These are phyloP conservation scores for Pseudococcus viburni DNA, from an alignment of 2,888 invertebrate genomes.

Conservation along the genomic window DNA sequence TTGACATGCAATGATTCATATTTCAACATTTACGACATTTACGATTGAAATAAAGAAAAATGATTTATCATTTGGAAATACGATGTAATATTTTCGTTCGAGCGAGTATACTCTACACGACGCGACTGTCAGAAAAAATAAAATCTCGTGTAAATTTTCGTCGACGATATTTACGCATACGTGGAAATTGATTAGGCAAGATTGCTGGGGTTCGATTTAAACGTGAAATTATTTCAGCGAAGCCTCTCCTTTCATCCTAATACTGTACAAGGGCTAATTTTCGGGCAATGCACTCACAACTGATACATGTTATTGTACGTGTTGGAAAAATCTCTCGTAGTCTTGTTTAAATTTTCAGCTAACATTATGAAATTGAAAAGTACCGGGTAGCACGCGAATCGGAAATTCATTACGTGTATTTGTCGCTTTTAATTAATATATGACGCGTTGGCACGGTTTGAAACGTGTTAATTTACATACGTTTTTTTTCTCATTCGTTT, in stretches of 20 bases:
- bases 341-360: background rate
- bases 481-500: slow-evolving; percentile 23
- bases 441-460: slow-evolving; percentile 4
- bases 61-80: slow-evolving; percentile 31
- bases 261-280: background rate
- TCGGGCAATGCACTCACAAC: background rate
- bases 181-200: slow-evolving; percentile 31
- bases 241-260: background rate
- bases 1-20: slow-evolving; percentile 44
- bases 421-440: slow-evolving; percentile 45
- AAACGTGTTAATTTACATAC: slow-evolving; percentile 29
- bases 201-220: background rate
- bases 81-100: slow-evolving; percentile 31
- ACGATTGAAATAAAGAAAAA: slow-evolving; percentile 43
- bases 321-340: slow-evolving; percentile 1
- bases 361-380: slow-evolving; percentile 3
- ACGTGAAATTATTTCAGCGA: background rate
- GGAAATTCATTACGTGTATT: slow-evolving; percentile 55
- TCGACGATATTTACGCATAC: slow-evolving; percentile 24
- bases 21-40: slow-evolving; percentile 47
- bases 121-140: slow-evolving; percentile 30
- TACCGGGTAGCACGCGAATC: slow-evolving; percentile 42
- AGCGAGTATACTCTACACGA: slow-evolving; percentile 2
- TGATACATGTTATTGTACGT: background rate
- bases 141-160: slow-evolving; percentile 41